Base-by-base conservation (phyloP, 1,140 invertebrate genomes). In the Papilio xuthus region DNA sequence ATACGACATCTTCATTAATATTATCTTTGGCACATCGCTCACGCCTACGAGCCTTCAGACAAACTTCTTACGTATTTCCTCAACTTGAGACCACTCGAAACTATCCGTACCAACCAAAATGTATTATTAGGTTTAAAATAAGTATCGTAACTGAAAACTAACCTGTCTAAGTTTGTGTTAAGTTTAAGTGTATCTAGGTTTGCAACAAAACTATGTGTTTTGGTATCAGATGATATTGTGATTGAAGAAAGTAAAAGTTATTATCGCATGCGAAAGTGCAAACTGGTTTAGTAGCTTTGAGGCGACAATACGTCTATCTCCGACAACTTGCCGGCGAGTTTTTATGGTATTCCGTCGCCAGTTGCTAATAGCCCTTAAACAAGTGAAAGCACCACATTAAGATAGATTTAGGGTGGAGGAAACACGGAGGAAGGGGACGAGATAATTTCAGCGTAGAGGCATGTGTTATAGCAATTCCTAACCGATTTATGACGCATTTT, bases 281-380 rank as follows among this genome's bases (percentile, higher is more conserved):
- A 63, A 63, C 23, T 63, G 28, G 60, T 63, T 18, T 15, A 26
- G 53, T 28, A 63, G 26, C 15, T 63, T n/a, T 18, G 18, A 28
- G 60, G 60, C 60, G 60, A 28, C 60, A 26, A 60, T 26, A 60
- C n/a, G 23, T 26, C 56, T 60, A 60, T 60, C 56, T 4, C 23
- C 10, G 10, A 12, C 20, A 26, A 10, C 12, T 50, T 50, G 2
- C 47, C 15, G 15, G 2, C 26, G 13, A 63, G 60, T 63, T 63
- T 63, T 63, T 63, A 63, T 63, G 60, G 60, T 26, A 63, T 63
- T 63, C 60, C 60, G 60, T 63, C 60, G 60, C 60, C 60, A 63
- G 60, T 63, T 23, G 60, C 60, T 63, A 63, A 63, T 63, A 63
- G 23, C 60, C 12, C 60, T 63, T 63, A 63, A 63, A 63, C 26